Conservation (phyloP, 2,797 vertebrate genomes). For the Crenichthys baileyi region DNA sequence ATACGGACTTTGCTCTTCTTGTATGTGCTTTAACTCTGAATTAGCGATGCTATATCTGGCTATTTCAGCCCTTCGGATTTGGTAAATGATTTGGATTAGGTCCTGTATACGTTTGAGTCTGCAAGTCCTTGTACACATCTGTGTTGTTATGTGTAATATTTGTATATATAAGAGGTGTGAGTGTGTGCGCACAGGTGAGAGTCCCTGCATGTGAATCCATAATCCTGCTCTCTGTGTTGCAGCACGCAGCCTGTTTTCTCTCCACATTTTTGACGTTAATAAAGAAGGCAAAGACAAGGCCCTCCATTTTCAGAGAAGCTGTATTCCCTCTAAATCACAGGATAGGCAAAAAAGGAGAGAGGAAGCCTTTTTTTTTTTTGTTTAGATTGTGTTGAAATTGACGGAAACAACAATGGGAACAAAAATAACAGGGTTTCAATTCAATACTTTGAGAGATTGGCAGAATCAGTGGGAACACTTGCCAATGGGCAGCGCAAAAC, state of each 20-base stretch:
- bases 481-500: constrained; percentile 42
- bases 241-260: constrained; percentile 19
- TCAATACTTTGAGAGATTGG: constrained; percentile 45
- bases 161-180: background rate
- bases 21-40: constrained; percentile 54
- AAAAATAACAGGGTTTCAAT: constrained; percentile 53
- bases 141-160: background rate
- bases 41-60: constrained; percentile 51
- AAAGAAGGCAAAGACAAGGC: constrained; percentile 52
- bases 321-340: constrained; percentile 47
- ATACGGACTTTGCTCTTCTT: constrained; percentile 57
- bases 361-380: constrained; percentile 13
- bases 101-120: background rate
- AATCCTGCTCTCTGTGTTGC: constrained; percentile 25
- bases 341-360: constrained; percentile 18
- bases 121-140: background rate
- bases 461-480: constrained; percentile 38
- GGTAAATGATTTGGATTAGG: constrained; percentile 46
- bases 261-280: constrained; percentile 31
- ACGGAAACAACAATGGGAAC: constrained; percentile 36
- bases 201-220: constrained; percentile 24
- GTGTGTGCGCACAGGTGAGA: constrained; percentile 27
- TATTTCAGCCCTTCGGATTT: constrained; percentile 45
- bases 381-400: constrained; percentile 30
- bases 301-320: constrained; percentile 55